phyloP scores from a whole-genome alignment of 2,797 vertebrate genomes.

The Urophycis tenuis region DNA sequence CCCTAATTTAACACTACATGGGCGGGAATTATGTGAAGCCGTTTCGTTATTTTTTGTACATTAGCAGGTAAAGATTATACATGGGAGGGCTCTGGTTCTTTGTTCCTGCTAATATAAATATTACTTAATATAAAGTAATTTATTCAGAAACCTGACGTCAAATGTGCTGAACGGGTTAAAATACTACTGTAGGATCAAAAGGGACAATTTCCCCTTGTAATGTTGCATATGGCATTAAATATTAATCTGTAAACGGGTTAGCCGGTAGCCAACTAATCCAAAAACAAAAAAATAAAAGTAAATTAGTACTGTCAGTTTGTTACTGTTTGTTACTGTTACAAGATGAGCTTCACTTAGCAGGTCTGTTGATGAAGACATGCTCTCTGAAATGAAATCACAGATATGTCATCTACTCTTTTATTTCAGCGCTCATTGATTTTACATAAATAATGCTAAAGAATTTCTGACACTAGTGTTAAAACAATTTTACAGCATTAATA shows the following conservation, averaged over 20 bases:
- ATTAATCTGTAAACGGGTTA: conserved; percentile 29
- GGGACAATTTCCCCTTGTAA: conserved; percentile 21
- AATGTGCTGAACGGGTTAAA: neutral
- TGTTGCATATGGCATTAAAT: conserved; percentile 37
- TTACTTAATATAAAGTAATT: conserved; percentile 20
- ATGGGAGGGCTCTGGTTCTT: neutral
- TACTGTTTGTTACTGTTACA: neutral
- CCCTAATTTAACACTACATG: neutral
- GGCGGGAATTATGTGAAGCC: neutral
- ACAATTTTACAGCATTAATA: conserved; percentile 5
- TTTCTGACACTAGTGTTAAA: neutral
- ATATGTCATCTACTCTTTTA: conserved; percentile 15
- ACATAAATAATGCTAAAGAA: neutral
- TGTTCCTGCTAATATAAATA: neutral
- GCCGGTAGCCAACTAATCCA: conserved; percentile 8
- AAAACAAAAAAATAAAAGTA: conserved; percentile 36
- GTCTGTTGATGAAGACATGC: neutral
- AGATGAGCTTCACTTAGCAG: neutral
- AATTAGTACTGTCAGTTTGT: neutral
- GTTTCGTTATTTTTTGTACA: neutral
- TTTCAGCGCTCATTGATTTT: neutral
- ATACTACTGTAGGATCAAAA: conserved; percentile 17
- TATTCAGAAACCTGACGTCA: conserved; percentile 22
- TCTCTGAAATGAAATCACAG: conserved; percentile 6
- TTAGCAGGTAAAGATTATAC: neutral